Evolutionary conservation across 2,113 vertebrate species (phyloP).

Genomic region (Chascanopsetta lugubris): DNA sequence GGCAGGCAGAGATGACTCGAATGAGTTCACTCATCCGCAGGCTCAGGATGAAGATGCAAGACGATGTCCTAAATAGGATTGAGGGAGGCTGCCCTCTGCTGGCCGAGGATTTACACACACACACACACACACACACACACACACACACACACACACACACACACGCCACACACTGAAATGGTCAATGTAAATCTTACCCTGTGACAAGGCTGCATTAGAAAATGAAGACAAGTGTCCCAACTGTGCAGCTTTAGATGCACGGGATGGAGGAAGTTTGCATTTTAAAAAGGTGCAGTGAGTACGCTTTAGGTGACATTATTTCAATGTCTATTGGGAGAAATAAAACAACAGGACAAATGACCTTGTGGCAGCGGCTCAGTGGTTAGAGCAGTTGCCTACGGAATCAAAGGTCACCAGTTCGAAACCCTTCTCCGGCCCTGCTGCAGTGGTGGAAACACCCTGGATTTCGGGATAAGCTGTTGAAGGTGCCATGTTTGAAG

Average conservation of each 20-base stretch:
- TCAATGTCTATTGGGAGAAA: too few species aligned
- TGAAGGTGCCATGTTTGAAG: too few species aligned
- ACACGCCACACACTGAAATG: background rate
- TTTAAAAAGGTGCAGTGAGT: too few species aligned
- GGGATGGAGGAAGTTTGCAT: background rate
- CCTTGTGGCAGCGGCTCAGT: too few species aligned
- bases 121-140: background rate
- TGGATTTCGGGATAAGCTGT: too few species aligned
- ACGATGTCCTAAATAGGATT: background rate
- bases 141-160: background rate
- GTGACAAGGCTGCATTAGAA: background rate
- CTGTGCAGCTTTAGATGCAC: background rate
- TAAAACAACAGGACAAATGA: too few species aligned
- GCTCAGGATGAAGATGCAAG: background rate
- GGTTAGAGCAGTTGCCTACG: too few species aligned
- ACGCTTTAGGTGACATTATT: too few species aligned
- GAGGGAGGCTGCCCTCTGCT: constrained; percentile 53
- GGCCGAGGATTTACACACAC: constrained; percentile 6
- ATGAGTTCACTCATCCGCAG: constrained; percentile 9
- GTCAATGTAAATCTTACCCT: background rate
- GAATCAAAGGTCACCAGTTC: too few species aligned
- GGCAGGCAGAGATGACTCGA: background rate
- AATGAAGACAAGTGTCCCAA: background rate
- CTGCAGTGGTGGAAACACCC: too few species aligned
- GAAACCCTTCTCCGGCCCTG: too few species aligned